phyloP scores from a whole-genome alignment of 2,888 invertebrate genomes.

The Mamestra brassicae region DNA sequence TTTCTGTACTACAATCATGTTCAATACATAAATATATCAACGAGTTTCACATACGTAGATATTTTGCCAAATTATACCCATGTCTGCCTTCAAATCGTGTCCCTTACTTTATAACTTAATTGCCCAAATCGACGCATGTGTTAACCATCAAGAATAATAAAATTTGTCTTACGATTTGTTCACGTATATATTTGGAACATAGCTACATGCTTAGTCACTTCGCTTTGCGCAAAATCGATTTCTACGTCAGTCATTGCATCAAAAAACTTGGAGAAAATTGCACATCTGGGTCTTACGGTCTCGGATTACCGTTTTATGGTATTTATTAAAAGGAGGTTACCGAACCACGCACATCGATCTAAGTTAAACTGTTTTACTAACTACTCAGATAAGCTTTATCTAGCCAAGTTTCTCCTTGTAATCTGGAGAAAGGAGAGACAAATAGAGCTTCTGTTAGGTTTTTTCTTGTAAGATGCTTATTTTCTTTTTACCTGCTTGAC shows the following conservation, averaged over 20 bases:
- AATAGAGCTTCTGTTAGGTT: background rate
- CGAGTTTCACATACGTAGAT: too few relatives aligned
- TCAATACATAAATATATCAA: background rate
- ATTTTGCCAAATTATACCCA: too few relatives aligned
- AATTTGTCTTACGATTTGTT: background rate
- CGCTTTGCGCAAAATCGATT: constrained; percentile 15
- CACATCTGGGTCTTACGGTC: constrained; percentile 58
- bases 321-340: constrained; percentile 62
- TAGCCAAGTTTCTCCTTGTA: constrained; percentile 36
- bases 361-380: constrained; percentile 44
- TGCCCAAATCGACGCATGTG: background rate
- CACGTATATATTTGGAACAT: background rate
- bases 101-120: too few relatives aligned
- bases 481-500: background rate
- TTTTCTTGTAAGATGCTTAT: background rate
- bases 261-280: constrained; percentile 50
- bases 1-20: background rate
- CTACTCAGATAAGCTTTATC: constrained; percentile 28
- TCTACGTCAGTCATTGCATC: constrained; percentile 1
- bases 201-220: background rate
- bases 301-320: constrained; percentile 58
- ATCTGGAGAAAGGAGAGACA: constrained; percentile 22
- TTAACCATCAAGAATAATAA: background rate
- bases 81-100: too few relatives aligned
- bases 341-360: constrained; percentile 48